phyloP scores from a whole-genome alignment of 2,888 invertebrate species.

The Spodoptera picta region DNA sequence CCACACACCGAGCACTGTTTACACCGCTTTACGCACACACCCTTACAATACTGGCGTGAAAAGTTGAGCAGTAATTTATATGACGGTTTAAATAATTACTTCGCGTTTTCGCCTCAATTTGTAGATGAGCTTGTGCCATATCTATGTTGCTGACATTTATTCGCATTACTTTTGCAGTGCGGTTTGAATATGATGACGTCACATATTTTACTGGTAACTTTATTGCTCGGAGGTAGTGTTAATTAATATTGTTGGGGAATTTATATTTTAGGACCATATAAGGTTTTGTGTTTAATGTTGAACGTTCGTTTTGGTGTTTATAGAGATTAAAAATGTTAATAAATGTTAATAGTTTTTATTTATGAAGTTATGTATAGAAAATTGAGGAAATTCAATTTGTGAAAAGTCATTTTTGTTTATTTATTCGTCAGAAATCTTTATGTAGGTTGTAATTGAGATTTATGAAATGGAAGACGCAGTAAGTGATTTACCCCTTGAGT shows the following conservation, averaged over 20 bases:
- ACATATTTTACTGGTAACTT: constrained; percentile 54
- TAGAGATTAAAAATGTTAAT: constrained; percentile 1
- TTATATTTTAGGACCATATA: constrained; percentile 1
- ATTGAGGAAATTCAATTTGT: too few relatives aligned
- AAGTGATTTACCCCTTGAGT: constrained; percentile 2
- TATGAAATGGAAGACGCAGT: too few relatives aligned
- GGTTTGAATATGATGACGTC: constrained; percentile 66
- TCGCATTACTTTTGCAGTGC: constrained; percentile 69
- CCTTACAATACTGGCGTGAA: constrained; percentile 74
- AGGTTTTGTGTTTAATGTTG: constrained; percentile 1
- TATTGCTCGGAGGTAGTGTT: constrained; percentile 44
- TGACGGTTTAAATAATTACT: constrained; percentile 89
- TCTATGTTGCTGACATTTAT: constrained; percentile 79
- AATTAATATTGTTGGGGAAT: constrained; percentile 30
- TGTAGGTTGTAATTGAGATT: too few relatives aligned
- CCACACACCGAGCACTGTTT: constrained; percentile 64
- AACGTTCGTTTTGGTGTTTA: too few relatives aligned
- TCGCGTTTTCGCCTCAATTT: constrained; percentile 88
- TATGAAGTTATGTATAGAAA: too few relatives aligned
- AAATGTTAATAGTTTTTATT: constrained; percentile 11
- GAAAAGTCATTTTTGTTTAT: too few relatives aligned
- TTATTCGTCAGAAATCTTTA: too few relatives aligned
- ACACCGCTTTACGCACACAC: constrained; percentile 70
- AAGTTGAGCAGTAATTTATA: constrained; percentile 88
- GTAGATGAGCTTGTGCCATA: constrained; percentile 82